Conservation (phyloP, 37 sponge, comb jelly and placozoan species). For the Dysidea cf. avara region DNA sequence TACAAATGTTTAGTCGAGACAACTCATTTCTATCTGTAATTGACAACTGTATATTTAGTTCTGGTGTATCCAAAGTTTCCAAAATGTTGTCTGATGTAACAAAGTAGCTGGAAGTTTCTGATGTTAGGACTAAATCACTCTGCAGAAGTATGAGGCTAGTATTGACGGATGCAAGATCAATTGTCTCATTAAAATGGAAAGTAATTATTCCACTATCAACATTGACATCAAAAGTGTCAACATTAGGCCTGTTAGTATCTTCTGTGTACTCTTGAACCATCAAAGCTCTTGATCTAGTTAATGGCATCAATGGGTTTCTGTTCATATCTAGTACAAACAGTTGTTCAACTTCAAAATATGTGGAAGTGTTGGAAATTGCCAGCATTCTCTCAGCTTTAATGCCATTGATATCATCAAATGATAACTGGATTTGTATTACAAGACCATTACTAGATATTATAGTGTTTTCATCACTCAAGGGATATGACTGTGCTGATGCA, state of each 20-base stretch:
- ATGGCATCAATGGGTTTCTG: conserved; percentile 44
- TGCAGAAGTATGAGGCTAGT: conserved; percentile 44
- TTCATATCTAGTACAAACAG: conserved; percentile 60
- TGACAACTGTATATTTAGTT: conserved; percentile 29
- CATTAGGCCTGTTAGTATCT: conserved; percentile 51
- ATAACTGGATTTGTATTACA: conserved; percentile 31
- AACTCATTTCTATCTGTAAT: conserved; percentile 48
- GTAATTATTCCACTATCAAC: conserved; percentile 42
- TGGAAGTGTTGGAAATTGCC: conserved; percentile 62
- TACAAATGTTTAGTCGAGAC: conserved; percentile 57
- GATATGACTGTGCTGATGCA: conserved; percentile 22
- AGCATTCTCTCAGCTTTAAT: conserved; percentile 58
- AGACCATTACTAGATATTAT: conserved; percentile 8
- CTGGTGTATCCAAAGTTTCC: conserved; percentile 32
- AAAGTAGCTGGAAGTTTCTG: neutral
- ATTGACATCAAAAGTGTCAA: conserved; percentile 49
- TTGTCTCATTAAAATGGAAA: conserved; percentile 62
- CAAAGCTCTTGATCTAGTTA: conserved; percentile 19
- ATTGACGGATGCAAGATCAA: conserved; percentile 31
- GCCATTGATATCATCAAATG: conserved; percentile 65
- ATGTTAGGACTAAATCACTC: conserved; percentile 7
- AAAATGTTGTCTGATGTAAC: conserved; percentile 36
- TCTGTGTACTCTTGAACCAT: conserved; percentile 17
- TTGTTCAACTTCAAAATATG: conserved; percentile 38
- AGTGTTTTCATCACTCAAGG: conserved; percentile 25